These are phyloP conservation scores for Eupithecia abbreviata DNA, from an alignment of 2,888 invertebrate genomes.

Conservation along the genomic window DNA sequence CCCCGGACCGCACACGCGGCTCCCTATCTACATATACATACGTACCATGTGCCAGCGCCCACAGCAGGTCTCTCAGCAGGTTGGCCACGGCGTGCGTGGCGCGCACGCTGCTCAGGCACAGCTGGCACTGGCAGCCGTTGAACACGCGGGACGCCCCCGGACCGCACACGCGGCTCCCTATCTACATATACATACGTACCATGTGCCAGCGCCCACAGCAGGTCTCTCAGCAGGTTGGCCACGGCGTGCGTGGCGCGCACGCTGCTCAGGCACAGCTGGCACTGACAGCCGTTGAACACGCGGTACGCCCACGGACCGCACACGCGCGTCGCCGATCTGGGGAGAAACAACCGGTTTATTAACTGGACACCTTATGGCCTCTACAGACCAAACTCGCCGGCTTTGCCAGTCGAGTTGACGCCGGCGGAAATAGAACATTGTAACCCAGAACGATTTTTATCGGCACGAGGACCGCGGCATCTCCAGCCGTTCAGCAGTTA, in stretches of 20 bases:
- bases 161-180: no score
- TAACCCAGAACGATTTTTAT: no score
- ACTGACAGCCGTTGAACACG: slow-evolving; percentile 73
- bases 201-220: slow-evolving; percentile 65
- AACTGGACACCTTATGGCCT: neutral
- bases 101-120: slow-evolving; percentile 63
- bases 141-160: no score
- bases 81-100: slow-evolving; percentile 58
- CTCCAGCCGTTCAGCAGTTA: no score
- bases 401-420: no score
- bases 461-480: no score
- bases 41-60: no score
- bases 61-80: slow-evolving; percentile 58
- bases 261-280: slow-evolving; percentile 69
- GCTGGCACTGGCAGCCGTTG: no score
- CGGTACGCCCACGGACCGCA: slow-evolving; percentile 71
- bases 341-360: neutral
- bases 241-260: slow-evolving; percentile 62
- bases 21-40: no score
- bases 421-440: no score
- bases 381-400: no score
- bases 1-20: no score
- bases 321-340: slow-evolving; percentile 67
- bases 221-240: slow-evolving; percentile 55
- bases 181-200: slow-evolving; percentile 46